A percentile compares a stretch with the other conserved stretches of the same genome.
Evolutionary conservation across 2,888 invertebrate genomes (phyloP).

Genomic region (Stenoptilia bipunctidactyla): DNA sequence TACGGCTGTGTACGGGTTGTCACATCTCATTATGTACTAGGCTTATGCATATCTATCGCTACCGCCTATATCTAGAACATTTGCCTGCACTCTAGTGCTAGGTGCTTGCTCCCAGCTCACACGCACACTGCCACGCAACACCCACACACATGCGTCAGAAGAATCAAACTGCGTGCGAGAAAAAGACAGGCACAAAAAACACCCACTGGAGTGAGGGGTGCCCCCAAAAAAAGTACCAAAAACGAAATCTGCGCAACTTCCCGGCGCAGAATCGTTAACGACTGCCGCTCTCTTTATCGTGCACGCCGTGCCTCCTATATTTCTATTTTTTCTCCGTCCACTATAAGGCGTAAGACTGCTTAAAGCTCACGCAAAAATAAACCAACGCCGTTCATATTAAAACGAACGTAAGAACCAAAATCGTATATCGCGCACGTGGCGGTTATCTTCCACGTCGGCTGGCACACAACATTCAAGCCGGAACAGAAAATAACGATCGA

Average conservation of each 20-base stretch:
- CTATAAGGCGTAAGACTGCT: constrained; percentile 60
- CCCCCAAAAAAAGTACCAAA: constrained; percentile 73
- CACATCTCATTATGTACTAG: constrained; percentile 61
- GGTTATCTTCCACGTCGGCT: constrained; percentile 36
- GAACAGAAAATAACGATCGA: constrained; percentile 73
- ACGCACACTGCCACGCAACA: constrained; percentile 17
- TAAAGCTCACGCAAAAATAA: constrained; percentile 20
- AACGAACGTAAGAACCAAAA: constrained; percentile 13
- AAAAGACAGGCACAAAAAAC: constrained; percentile 67
- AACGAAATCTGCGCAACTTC: constrained; percentile 73
- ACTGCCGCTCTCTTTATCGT: constrained; percentile 70
- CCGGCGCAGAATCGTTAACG: constrained; percentile 73
- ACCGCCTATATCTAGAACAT: constrained; percentile 67
- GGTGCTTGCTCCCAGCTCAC: constrained; percentile 39
- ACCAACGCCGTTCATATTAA: constrained; percentile 10
- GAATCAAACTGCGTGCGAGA: constrained; percentile 56
- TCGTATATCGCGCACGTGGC: constrained; percentile 23
- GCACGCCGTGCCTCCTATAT: constrained; percentile 67
- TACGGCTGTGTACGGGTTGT: constrained; percentile 42
- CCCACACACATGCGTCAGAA: constrained; percentile 29
- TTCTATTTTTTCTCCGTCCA: constrained; percentile 67
- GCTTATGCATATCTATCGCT: constrained; percentile 38
- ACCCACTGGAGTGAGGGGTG: constrained; percentile 66
- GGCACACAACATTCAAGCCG: constrained; percentile 63
- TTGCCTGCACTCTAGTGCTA: constrained; percentile 64